These are phyloP conservation scores for Parthenolecanium corni DNA, from an alignment of 2,888 invertebrate species.

Conservation along the genomic window DNA sequence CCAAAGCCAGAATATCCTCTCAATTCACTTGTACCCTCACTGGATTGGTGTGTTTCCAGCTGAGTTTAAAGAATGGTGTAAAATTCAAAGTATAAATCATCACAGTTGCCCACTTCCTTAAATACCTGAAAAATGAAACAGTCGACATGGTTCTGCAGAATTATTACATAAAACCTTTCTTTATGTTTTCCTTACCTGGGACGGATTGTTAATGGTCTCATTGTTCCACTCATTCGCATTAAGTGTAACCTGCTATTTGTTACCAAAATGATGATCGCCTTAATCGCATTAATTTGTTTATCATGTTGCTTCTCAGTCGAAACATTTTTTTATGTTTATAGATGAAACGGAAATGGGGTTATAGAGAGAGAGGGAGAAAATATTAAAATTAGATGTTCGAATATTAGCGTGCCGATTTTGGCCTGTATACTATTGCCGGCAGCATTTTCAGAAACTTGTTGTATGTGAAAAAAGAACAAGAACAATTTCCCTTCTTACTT, in stretches of 20 bases:
- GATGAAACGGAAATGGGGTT: not conserved
- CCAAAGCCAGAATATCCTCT: no score
- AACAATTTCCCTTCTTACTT: not conserved
- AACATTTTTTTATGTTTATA: not conserved
- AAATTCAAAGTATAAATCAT: no score
- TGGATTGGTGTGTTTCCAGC: no score
- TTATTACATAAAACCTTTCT: no score
- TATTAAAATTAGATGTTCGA: not conserved
- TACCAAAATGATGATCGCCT: not conserved
- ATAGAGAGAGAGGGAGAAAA: not conserved
- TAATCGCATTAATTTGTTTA: not conserved
- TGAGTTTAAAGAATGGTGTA: no score
- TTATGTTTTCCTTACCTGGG: no score
- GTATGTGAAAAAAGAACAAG: slow-evolving; percentile 4
- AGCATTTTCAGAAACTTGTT: not conserved
- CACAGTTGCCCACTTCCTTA: no score
- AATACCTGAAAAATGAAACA: not conserved
- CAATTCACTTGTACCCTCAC: no score
- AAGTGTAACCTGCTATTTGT: slow-evolving; percentile 8
- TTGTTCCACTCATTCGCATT: slow-evolving; percentile 5
- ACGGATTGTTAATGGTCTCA: not conserved
- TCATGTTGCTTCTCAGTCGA: no score
- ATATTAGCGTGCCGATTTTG: not conserved
- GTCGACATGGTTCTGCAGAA: not conserved
- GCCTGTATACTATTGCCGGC: not conserved